Percentiles rank a stretch among this genome's conserved stretches.
phyloP scores from a whole-genome alignment of 2,888 invertebrate genomes.

The Cabera pusaria region DNA sequence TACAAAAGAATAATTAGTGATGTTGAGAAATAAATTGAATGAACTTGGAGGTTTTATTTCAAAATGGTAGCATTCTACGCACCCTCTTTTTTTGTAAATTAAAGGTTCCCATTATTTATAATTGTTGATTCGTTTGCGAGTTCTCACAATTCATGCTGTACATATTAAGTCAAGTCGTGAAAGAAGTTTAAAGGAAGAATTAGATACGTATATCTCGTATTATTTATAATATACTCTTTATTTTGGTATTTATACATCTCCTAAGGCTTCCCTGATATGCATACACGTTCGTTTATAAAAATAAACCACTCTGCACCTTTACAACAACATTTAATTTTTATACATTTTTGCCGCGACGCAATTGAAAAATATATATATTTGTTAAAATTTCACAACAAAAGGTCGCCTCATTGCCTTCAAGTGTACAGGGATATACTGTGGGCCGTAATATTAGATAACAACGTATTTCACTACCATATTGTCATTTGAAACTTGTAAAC shows the following conservation, averaged over 20 bases:
- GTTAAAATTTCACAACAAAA: constrained; percentile 16
- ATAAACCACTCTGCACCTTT: constrained; percentile 70
- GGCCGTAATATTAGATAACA: constrained; percentile 16
- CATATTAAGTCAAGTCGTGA: constrained; percentile 11
- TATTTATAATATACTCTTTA: constrained; percentile 30
- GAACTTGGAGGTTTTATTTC: too few relatives aligned
- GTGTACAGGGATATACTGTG: constrained; percentile 25
- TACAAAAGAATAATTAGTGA: too few relatives aligned
- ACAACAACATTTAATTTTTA: constrained; percentile 49
- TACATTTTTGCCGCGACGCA: constrained; percentile 23
- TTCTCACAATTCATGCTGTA: constrained; percentile 18
- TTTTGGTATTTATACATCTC: constrained; percentile 41
- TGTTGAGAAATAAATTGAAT: too few relatives aligned
- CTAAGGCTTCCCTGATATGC: constrained; percentile 80
- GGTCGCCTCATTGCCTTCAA: constrained; percentile 43
- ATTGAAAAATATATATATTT: constrained; percentile 25
- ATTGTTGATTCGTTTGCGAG: too few relatives aligned
- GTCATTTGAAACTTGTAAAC: constrained; percentile 55
- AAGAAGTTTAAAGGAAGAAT: constrained; percentile 17
- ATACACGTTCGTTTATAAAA: constrained; percentile 75
- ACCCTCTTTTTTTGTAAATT: too few relatives aligned
- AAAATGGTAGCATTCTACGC: too few relatives aligned
- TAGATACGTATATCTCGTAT: constrained; percentile 19
- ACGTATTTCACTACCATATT: constrained; percentile 55
- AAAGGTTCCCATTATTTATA: too few relatives aligned